A percentile compares a stretch with the other conserved stretches of the same genome.
Evolutionary conservation across 2,888 invertebrate genomes (phyloP).

Genomic region (Eristalis arbustorum): DNA sequence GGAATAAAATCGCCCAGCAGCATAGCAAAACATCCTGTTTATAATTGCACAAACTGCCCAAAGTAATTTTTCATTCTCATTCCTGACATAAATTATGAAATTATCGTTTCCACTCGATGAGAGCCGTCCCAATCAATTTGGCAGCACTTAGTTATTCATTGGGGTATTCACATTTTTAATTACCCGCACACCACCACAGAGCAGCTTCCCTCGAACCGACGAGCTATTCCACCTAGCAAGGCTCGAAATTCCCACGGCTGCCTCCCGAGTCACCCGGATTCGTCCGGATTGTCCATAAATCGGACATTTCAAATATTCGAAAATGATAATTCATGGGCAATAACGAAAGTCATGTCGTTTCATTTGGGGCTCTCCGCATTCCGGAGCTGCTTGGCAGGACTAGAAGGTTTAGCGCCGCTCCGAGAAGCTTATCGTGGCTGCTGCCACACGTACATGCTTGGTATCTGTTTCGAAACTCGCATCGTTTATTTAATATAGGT

Average conservation of each 20-base stretch:
- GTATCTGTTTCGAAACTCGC: constrained; percentile 30
- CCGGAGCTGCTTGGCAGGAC: constrained; percentile 13
- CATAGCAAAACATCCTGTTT: too few species aligned
- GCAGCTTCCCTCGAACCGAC: neutral
- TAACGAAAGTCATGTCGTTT: constrained; percentile 33
- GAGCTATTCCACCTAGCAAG: neutral
- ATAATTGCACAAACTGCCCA: too few species aligned
- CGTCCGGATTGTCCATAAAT: neutral
- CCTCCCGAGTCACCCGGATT: neutral
- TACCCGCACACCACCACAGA: neutral
- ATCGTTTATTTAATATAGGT: constrained; percentile 9
- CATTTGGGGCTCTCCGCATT: constrained; percentile 15
- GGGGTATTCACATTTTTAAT: constrained; percentile 9
- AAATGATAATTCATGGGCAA: constrained; percentile 44
- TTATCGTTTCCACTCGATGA: neutral
- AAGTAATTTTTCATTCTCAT: neutral
- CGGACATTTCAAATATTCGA: constrained; percentile 30
- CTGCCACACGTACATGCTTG: neutral
- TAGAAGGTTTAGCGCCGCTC: neutral
- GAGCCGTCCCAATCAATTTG: neutral
- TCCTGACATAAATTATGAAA: neutral
- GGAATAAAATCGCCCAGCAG: too few species aligned
- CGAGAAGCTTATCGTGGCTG: neutral
- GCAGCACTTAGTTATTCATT: constrained; percentile 11
- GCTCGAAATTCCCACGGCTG: neutral